A percentile compares a stretch with the other conserved stretches of the same genome.
Evolutionary conservation across 2,113 vertebrate genomes (phyloP).

Genomic region (Zapornia atra): DNA sequence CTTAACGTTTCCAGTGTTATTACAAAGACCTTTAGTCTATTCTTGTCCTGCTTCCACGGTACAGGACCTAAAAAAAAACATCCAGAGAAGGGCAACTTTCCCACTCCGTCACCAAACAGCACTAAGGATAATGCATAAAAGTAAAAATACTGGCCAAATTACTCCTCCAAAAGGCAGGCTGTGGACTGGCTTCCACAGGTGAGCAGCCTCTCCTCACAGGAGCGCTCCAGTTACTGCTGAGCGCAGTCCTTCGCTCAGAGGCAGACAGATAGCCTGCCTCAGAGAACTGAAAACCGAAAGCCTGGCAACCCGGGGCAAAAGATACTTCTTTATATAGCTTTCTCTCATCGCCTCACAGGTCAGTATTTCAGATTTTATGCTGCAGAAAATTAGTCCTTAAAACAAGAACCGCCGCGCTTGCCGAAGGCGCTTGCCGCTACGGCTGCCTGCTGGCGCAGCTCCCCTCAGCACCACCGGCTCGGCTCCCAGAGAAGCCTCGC

Average conservation of each 20-base stretch:
- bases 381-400: not conserved
- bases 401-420: not conserved
- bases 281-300: rapidly evolving
- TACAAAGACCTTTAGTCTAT: not conserved
- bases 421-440: not conserved
- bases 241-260: too few relatives aligned
- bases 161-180: too few relatives aligned
- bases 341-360: rapidly evolving
- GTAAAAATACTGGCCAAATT: rapidly evolving
- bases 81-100: not conserved
- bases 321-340: rapidly evolving
- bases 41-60: not conserved
- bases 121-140: rapidly evolving
- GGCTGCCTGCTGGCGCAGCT: rapidly evolving
- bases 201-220: not conserved
- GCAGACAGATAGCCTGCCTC: rapidly evolving
- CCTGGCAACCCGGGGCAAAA: rapidly evolving
- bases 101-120: not conserved
- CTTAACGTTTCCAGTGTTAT: not conserved
- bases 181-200: too few relatives aligned
- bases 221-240: too few relatives aligned
- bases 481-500: rapidly evolving
- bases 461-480: not conserved
- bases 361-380: not conserved
- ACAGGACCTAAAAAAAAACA: not conserved